phyloP scores from a whole-genome alignment of 2,888 invertebrate genomes.

The Cryptops parisi region DNA sequence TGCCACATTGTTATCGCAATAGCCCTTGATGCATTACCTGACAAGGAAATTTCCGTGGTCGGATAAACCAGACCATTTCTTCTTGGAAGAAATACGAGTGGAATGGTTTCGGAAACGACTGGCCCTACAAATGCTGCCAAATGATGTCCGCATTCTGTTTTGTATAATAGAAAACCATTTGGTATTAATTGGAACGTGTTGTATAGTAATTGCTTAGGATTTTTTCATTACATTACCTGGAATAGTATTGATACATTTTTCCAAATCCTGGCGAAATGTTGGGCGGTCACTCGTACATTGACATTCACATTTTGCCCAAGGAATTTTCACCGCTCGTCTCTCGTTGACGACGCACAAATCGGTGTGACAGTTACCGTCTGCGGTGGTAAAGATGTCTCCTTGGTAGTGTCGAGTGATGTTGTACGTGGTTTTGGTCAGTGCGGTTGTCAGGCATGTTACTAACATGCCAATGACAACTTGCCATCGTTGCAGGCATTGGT shows the following conservation, averaged over 20 bases:
- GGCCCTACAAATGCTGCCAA: conserved; percentile 62
- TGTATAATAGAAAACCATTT: too few relatives aligned
- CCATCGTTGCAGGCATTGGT: too few relatives aligned
- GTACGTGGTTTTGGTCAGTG: conserved; percentile 19
- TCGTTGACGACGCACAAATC: conserved; percentile 26
- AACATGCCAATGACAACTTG: too few relatives aligned
- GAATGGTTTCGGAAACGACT: conserved; percentile 56
- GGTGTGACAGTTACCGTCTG: conserved; percentile 26
- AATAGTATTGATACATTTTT: conserved; percentile 70
- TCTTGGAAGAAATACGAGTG: conserved; percentile 69
- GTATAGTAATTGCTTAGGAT: not conserved
- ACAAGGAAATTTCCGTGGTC: conserved; percentile 66
- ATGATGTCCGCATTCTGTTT: conserved; percentile 50
- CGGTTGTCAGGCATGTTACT: too few relatives aligned
- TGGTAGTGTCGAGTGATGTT: conserved; percentile 44
- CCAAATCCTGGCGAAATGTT: conserved; percentile 67
- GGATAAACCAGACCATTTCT: conserved; percentile 80
- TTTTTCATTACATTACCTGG: conserved; percentile 43
- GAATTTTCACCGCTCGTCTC: conserved; percentile 31
- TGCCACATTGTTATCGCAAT: not conserved
- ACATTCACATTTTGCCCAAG: conserved; percentile 47
- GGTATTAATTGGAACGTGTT: not conserved
- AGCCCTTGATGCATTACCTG: too few relatives aligned
- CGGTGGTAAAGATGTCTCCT: conserved; percentile 46
- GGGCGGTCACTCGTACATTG: conserved; percentile 59